Evolutionary conservation across 2,888 invertebrate genomes (phyloP).

Genomic region (Rhingia campestris): DNA sequence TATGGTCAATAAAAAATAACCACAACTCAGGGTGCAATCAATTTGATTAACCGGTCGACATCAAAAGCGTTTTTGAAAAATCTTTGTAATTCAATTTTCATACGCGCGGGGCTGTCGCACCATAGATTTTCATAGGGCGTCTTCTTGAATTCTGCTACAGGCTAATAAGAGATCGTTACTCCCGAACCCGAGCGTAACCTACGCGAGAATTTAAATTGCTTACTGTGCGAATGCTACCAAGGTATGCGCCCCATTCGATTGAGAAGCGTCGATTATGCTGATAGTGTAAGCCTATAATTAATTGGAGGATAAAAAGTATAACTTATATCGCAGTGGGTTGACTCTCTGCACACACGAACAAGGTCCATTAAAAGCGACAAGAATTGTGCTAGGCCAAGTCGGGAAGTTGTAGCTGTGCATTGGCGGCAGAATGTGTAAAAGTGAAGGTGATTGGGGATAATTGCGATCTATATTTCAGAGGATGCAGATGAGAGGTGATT

Average conservation of each 20-base stretch:
- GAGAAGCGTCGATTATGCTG: conserved; percentile 35
- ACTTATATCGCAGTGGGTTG: conserved; percentile 19
- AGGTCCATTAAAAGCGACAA: conserved; percentile 27
- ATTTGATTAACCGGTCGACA: conserved; percentile 42
- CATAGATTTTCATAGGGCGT: conserved; percentile 28
- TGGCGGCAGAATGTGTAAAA: conserved; percentile 38
- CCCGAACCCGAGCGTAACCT: conserved; percentile 3
- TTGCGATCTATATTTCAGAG: conserved; percentile 48
- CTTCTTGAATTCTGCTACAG: conserved; percentile 11
- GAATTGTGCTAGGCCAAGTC: conserved; percentile 32
- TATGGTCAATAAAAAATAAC: conserved; percentile 41
- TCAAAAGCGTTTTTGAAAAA: conserved; percentile 31
- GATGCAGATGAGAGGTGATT: conserved; percentile 45
- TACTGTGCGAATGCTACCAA: not conserved
- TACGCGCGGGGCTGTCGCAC: conserved; percentile 17
- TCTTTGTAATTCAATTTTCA: conserved; percentile 52
- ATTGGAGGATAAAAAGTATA: conserved; percentile 43
- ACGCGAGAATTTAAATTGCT: conserved; percentile 46
- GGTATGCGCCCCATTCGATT: conserved; percentile 14
- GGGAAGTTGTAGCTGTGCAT: not conserved
- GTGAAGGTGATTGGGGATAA: conserved; percentile 62
- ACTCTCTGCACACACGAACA: not conserved
- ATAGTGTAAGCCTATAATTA: conserved; percentile 52
- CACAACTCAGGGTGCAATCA: conserved; percentile 24
- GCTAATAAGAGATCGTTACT: conserved; percentile 15